Evolutionary conservation across 2,888 invertebrate species (phyloP).

Genomic region (Tuberolachnus salignus): DNA sequence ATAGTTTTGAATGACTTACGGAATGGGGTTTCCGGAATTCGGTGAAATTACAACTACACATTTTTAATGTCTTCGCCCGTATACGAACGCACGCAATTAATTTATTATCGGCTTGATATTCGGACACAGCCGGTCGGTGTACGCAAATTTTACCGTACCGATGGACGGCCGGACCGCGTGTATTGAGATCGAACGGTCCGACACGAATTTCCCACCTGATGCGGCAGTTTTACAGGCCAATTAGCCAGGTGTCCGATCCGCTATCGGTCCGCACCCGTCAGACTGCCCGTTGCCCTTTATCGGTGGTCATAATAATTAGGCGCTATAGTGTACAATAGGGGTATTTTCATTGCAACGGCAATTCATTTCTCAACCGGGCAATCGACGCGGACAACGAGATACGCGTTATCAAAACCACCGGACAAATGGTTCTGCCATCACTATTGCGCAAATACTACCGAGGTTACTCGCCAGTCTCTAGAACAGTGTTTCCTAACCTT

Average conservation of each 20-base stretch:
- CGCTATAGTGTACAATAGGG: background rate
- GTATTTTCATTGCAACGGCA: background rate
- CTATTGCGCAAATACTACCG: too few species aligned
- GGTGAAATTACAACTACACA: background rate
- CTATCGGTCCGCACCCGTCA: slow-evolving; percentile 19
- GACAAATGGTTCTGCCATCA: too few species aligned
- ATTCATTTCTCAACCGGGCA: slow-evolving; percentile 20
- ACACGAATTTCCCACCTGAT: slow-evolving; percentile 42
- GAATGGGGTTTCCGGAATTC: background rate
- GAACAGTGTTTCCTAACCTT: too few species aligned
- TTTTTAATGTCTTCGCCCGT: too few species aligned
- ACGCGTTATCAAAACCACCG: background rate
- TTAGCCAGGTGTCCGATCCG: slow-evolving; percentile 27
- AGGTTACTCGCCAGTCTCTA: too few species aligned
- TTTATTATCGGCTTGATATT: background rate
- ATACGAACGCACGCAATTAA: background rate
- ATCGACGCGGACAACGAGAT: background rate
- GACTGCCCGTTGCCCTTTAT: slow-evolving; percentile 14
- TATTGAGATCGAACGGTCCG: background rate
- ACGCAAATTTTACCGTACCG: background rate
- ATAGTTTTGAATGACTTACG: too few species aligned
- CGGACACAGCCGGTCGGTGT: slow-evolving; percentile 1
- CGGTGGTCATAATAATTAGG: background rate
- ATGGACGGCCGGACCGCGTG: background rate
- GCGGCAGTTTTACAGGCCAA: slow-evolving; percentile 41